Evolutionary conservation across 2,797 vertebrate species (phyloP).

Genomic region (Hydrolagus colliei): DNA sequence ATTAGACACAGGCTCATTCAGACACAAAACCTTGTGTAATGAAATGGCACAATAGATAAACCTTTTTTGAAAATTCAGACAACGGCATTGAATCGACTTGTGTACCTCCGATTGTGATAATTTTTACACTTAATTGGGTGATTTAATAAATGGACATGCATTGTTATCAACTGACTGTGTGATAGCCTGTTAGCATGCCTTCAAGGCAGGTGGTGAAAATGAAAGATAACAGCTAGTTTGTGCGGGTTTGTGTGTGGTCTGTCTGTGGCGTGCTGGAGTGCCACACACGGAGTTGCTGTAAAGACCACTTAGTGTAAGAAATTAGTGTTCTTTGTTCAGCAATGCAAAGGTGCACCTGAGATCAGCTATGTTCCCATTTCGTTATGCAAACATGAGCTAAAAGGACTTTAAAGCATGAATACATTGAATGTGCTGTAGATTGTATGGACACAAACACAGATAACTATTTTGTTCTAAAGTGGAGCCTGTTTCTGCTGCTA

Average conservation of each 20-base stretch:
- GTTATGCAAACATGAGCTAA: conserved; percentile 41
- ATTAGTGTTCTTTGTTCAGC: conserved; percentile 47
- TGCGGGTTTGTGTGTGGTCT: conserved; percentile 72
- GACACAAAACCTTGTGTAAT: conserved; percentile 11
- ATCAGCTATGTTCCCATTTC: conserved; percentile 47
- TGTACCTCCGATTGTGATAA: background rate
- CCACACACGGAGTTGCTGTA: conserved; percentile 52
- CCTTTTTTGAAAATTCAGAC: background rate
- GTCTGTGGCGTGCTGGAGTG: conserved; percentile 55
- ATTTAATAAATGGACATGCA: conserved; percentile 52
- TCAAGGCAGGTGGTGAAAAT: conserved; percentile 57
- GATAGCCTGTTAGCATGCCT: conserved; percentile 54
- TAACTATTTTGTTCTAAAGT: too few species aligned
- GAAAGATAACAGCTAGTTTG: conserved; percentile 45
- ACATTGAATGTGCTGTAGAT: conserved; percentile 31
- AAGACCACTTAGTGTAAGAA: conserved; percentile 50
- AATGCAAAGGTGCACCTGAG: conserved; percentile 42
- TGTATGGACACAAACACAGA: conserved; percentile 2
- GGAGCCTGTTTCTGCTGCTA: background rate
- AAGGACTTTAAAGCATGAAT: conserved; percentile 46
- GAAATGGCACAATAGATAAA: background rate
- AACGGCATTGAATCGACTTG: background rate
- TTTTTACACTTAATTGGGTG: background rate
- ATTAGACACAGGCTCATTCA: conserved; percentile 20
- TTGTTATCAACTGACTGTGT: conserved; percentile 51